Evolutionary conservation across 2,113 vertebrate species (phyloP).

Genomic region (Megaceryle maxima): DNA sequence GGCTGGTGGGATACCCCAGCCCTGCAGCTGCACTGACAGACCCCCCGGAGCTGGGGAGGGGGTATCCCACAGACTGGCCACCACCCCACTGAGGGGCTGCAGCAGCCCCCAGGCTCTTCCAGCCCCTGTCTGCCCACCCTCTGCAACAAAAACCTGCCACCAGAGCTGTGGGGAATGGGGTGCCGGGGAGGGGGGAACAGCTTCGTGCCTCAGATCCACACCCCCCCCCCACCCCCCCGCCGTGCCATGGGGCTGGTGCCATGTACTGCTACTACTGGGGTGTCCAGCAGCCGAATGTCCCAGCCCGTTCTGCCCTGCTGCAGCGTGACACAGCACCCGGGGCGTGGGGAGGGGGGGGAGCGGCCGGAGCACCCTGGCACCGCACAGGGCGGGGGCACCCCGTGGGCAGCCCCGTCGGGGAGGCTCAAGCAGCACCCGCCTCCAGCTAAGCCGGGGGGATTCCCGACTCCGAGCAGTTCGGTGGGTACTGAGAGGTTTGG

Average conservation of each 20-base stretch:
- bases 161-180: neutral
- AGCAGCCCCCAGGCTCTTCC: neutral
- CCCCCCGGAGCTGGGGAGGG: too few species aligned
- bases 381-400: neutral
- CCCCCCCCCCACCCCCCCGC: neutral
- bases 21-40: neutral
- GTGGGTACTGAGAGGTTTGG: neutral
- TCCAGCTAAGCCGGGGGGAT: too few species aligned
- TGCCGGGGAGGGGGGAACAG: too few species aligned
- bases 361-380: accelerated
- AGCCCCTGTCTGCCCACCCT: neutral
- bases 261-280: neutral
- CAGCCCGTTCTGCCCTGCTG: neutral
- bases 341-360: too few species aligned
- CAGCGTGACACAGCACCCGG: neutral
- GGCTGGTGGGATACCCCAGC: neutral
- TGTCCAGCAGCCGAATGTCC: neutral
- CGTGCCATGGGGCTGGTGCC: neutral
- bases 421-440: neutral
- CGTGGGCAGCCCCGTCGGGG: neutral
- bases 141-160: neutral
- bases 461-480: neutral
- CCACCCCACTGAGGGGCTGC: neutral
- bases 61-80: neutral
- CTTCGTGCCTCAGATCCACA: neutral